phyloP scores from a whole-genome alignment of 2,888 invertebrate species.

The Coenonympha arcania region DNA sequence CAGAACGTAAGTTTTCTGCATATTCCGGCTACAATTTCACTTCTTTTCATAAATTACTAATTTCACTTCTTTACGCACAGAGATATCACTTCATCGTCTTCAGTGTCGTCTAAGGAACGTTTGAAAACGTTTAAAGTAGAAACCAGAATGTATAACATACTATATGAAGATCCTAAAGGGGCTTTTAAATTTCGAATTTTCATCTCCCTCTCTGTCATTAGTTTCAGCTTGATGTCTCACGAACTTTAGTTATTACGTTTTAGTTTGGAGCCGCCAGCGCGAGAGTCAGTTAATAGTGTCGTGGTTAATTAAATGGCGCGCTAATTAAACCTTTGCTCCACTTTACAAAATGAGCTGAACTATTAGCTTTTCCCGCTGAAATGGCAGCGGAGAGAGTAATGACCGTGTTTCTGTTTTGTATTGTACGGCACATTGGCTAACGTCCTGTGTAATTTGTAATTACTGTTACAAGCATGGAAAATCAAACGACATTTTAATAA shows the following conservation, averaged over 20 bases:
- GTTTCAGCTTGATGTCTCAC: not conserved
- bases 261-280: not conserved
- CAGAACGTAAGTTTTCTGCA: too few species aligned
- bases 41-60: too few species aligned
- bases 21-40: too few species aligned
- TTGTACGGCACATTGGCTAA: not conserved
- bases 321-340: conserved; percentile 11
- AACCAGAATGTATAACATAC: too few species aligned
- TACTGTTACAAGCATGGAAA: too few species aligned
- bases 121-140: too few species aligned
- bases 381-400: not conserved
- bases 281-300: conserved; percentile 5
- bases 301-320: conserved; percentile 5
- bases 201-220: not conserved
- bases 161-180: not conserved
- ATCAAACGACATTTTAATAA: too few species aligned
- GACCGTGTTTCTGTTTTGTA: not conserved
- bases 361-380: conserved; percentile 1
- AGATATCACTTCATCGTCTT: too few species aligned
- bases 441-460: too few species aligned
- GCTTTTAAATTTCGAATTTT: not conserved
- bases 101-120: too few species aligned
- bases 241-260: not conserved
- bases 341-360: conserved; percentile 9
- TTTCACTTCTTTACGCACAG: too few species aligned